Evolutionary conservation across 2,113 vertebrate genomes (phyloP).

Genomic region (Naja naja): DNA sequence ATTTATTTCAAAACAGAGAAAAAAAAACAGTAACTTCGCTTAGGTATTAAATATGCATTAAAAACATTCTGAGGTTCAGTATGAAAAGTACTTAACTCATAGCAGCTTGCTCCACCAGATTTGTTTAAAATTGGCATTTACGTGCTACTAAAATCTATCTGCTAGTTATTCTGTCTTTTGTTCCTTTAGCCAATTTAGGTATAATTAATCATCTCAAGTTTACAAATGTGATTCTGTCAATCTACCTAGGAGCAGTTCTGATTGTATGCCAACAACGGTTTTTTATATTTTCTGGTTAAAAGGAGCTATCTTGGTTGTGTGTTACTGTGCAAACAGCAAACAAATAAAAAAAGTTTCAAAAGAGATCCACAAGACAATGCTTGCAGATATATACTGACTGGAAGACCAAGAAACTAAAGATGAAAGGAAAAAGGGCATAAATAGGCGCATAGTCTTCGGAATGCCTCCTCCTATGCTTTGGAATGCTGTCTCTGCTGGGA

Average conservation of each 20-base stretch:
- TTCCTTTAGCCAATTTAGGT: conserved; percentile 51
- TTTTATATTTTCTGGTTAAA: conserved; percentile 60
- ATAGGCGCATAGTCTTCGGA: conserved; percentile 54
- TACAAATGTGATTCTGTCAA: conserved; percentile 55
- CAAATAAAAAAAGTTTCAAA: conserved; percentile 50
- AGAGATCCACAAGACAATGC: conserved; percentile 32
- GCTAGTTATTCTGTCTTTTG: conserved; percentile 21
- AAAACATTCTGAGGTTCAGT: conserved; percentile 37
- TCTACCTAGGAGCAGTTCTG: conserved; percentile 41
- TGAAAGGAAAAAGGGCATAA: conserved; percentile 38
- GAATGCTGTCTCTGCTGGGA: conserved; percentile 36
- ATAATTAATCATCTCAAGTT: conserved; percentile 51
- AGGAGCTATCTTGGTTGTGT: conserved; percentile 61
- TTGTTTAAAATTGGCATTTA: neutral
- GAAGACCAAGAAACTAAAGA: conserved; percentile 50
- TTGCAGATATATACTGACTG: conserved; percentile 50
- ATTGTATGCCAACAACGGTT: conserved; percentile 48
- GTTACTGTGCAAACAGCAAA: conserved; percentile 76
- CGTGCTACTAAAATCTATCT: neutral
- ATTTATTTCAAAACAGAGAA: neutral
- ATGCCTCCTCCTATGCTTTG: conserved; percentile 46
- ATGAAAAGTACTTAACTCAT: conserved; percentile 8
- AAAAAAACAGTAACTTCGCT: conserved; percentile 46
- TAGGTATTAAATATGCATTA: conserved; percentile 26
- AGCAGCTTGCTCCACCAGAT: conserved; percentile 2